Evolutionary conservation across 2,797 vertebrate genomes (phyloP).

Genomic region (Microctenopoma steveboyesi): DNA sequence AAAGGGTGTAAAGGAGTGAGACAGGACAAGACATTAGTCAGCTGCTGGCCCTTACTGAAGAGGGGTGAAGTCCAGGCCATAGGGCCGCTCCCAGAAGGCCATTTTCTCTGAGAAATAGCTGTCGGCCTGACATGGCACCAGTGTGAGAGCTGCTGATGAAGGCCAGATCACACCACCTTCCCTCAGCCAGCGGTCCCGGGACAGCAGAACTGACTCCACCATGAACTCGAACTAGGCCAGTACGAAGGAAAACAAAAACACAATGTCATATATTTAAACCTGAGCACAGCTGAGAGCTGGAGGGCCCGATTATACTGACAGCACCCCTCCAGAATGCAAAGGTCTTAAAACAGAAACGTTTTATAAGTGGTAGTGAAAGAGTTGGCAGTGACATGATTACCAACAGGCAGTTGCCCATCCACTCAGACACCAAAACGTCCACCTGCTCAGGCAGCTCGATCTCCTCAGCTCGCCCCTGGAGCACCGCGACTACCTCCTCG

Average conservation of each 20-base stretch:
- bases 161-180: conserved; percentile 85
- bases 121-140: conserved; percentile 85
- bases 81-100: conserved; percentile 85
- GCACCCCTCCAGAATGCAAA: not conserved
- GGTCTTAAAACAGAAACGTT: not conserved
- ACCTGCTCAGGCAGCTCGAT: conserved; percentile 83
- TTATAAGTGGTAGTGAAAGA: not conserved
- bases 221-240: conserved; percentile 86
- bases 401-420: conserved; percentile 90
- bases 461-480: conserved; percentile 85
- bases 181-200: conserved; percentile 81
- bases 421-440: conserved; percentile 84
- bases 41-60: conserved; percentile 79
- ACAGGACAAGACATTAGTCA: not conserved
- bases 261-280: not conserved
- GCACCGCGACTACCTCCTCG: conserved; percentile 80
- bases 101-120: conserved; percentile 83
- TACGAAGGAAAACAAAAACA: conserved; percentile 4
- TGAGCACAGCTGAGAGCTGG: not conserved
- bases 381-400: conserved; percentile 59
- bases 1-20: not conserved
- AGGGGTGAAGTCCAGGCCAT: conserved; percentile 85
- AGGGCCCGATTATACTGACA: not conserved
- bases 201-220: conserved; percentile 87
- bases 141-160: conserved; percentile 79